Percentiles rank a stretch among this genome's conserved stretches.
These are phyloP conservation scores for Phoxinus phoxinus DNA, from an alignment of 2,113 vertebrate species.

Conservation along the genomic window DNA sequence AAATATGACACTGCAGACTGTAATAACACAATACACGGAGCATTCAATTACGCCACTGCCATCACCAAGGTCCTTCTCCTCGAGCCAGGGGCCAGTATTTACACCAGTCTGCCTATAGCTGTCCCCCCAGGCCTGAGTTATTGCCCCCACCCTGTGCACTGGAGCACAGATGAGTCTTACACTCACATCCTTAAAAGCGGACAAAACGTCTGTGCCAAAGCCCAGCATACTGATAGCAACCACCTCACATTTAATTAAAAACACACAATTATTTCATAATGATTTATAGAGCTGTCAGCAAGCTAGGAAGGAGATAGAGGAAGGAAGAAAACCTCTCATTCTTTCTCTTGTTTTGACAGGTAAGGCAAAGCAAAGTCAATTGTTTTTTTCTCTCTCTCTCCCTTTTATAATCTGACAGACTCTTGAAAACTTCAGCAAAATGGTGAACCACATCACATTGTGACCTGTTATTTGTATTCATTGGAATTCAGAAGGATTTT, in stretches of 20 bases:
- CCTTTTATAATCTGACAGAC: conserved; percentile 48
- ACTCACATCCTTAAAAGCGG: conserved; percentile 18
- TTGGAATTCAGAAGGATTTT: conserved; percentile 38
- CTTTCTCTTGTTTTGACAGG: conserved; percentile 59
- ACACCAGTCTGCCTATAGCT: conserved; percentile 57
- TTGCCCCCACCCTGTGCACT: conserved; percentile 37
- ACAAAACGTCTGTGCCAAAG: conserved; percentile 35
- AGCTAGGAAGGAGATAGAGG: conserved; percentile 48
- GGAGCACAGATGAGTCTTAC: conserved; percentile 49
- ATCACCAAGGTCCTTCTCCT: conserved; percentile 60
- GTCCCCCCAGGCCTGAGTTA: conserved; percentile 55
- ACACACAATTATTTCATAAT: conserved; percentile 63
- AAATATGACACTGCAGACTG: conserved; percentile 57
- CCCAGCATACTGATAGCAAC: conserved; percentile 46
- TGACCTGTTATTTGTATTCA: conserved; percentile 56
- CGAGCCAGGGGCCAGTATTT: conserved; percentile 52
- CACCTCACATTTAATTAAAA: conserved; percentile 62
- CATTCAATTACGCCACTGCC: conserved; percentile 62
- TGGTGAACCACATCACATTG: conserved; percentile 41
- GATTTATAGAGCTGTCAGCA: conserved; percentile 57
- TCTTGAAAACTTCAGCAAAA: conserved; percentile 53
- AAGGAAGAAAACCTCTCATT: conserved; percentile 47
- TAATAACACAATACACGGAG: conserved; percentile 61
- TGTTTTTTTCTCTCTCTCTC: conserved; percentile 40
- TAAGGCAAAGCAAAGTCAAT: conserved; percentile 61